Conservation (phyloP, 2,888 invertebrate genomes). For the Acanthococcus lagerstroemiae region DNA sequence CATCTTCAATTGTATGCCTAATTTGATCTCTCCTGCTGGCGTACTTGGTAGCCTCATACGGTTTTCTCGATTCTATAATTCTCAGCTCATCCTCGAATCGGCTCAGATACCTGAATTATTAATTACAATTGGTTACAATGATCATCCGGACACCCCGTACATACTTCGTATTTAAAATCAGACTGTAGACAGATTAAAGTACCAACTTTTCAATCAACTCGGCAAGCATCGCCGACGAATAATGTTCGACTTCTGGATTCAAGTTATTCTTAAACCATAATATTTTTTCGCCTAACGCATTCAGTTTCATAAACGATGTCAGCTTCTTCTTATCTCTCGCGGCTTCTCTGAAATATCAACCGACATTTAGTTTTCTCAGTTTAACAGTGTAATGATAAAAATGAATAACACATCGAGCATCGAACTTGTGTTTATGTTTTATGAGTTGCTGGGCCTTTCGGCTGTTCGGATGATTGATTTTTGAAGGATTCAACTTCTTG, state of each 20-base stretch:
- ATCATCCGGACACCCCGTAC: slow-evolving; percentile 29
- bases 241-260: slow-evolving; percentile 46
- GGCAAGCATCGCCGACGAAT: slow-evolving; percentile 52
- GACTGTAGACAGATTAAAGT: slow-evolving; percentile 11
- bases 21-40: slow-evolving; percentile 69
- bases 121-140: no score
- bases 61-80: slow-evolving; percentile 61
- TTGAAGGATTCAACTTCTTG: slow-evolving; percentile 27
- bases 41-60: slow-evolving; percentile 43
- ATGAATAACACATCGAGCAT: no score
- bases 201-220: slow-evolving; percentile 50
- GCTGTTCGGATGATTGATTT: slow-evolving; percentile 63
- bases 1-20: slow-evolving; percentile 61
- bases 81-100: slow-evolving; percentile 67
- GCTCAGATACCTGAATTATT: slow-evolving; percentile 50
- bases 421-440: slow-evolving; percentile 58
- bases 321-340: slow-evolving; percentile 53
- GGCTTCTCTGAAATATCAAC: slow-evolving; percentile 46
- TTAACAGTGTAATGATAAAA: no score
- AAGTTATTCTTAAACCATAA: slow-evolving; percentile 65
- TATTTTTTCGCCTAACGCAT: slow-evolving; percentile 64
- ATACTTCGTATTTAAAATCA: not conserved
- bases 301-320: slow-evolving; percentile 59
- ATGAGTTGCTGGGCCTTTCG: slow-evolving; percentile 64
- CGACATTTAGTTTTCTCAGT: no score